These are phyloP conservation scores for Scaptomyza caliginosa DNA, from an alignment of 2,888 invertebrate species.

Conservation along the genomic window DNA sequence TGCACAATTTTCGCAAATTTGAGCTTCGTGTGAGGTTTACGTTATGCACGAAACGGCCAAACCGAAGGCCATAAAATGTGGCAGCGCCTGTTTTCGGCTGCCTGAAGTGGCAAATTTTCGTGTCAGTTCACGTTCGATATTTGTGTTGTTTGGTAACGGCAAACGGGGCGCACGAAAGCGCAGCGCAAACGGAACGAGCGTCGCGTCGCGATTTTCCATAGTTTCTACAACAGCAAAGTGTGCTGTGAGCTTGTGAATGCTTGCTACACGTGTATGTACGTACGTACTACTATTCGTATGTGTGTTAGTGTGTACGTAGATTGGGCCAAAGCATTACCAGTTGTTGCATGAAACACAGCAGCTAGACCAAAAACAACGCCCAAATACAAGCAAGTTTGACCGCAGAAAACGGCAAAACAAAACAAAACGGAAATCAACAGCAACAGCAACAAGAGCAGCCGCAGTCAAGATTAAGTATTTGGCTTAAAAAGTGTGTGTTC, in stretches of 20 bases:
- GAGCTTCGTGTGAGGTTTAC: conserved; percentile 14
- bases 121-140: conserved; percentile 84
- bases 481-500: conserved; percentile 14
- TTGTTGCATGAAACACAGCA: conserved; percentile 58
- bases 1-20: background rate
- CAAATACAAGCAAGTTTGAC: conserved; percentile 39
- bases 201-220: conserved; percentile 49
- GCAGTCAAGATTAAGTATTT: conserved; percentile 52
- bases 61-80: conserved; percentile 39
- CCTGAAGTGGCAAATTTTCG: conserved; percentile 64
- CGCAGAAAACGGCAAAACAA: conserved; percentile 31
- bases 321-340: conserved; percentile 34
- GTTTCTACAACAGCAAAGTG: conserved; percentile 27
- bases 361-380: conserved; percentile 56
- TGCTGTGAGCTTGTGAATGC: conserved; percentile 21
- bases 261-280: conserved; percentile 26
- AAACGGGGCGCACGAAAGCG: conserved; percentile 58
- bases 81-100: conserved; percentile 58
- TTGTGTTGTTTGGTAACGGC: conserved; percentile 84
- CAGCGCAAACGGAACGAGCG: conserved; percentile 33
- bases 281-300: conserved; percentile 12
- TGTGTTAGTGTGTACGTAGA: conserved; percentile 15
- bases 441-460: conserved; percentile 37
- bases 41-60: conserved; percentile 9
- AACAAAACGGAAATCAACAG: conserved; percentile 31